phyloP scores from a whole-genome alignment of 2,797 vertebrate genomes.

The Helostoma temminkii region DNA sequence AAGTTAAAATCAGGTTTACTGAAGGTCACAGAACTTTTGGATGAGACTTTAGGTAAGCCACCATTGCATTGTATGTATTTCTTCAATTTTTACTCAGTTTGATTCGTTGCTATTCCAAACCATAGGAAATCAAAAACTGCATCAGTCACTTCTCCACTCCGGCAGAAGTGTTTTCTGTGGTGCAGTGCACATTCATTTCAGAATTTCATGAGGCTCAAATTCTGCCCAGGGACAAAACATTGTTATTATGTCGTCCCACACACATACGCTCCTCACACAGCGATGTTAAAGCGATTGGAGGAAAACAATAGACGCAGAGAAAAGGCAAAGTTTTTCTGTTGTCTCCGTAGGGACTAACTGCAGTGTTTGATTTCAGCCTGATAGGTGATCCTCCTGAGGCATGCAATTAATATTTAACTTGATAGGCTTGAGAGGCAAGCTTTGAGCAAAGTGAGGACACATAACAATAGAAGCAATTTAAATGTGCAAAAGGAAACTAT shows the following conservation, averaged over 20 bases:
- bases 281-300: conserved; percentile 43
- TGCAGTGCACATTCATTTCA: conserved; percentile 34
- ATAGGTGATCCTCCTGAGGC: conserved; percentile 84
- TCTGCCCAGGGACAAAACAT: conserved; percentile 46
- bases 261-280: conserved; percentile 36
- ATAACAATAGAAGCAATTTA: conserved; percentile 81
- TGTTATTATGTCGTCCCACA: conserved; percentile 46
- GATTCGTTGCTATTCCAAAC: conserved; percentile 12
- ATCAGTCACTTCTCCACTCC: conserved; percentile 14
- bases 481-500: conserved; percentile 77
- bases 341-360: conserved; percentile 79
- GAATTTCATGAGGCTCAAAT: conserved; percentile 45
- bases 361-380: conserved; percentile 87
- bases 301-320: conserved; percentile 64
- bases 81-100: conserved; percentile 12
- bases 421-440: conserved; percentile 81
- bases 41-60: conserved; percentile 5
- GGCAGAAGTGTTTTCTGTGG: conserved; percentile 8
- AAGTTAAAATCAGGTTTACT: conserved; percentile 36
- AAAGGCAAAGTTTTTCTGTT: conserved; percentile 74
- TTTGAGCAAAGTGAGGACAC: conserved; percentile 65
- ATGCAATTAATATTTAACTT: conserved; percentile 89
- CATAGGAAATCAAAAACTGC: conserved; percentile 12
- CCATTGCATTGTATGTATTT: conserved; percentile 2
- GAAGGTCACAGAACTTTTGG: conserved; percentile 36